Percentiles rank a stretch among this genome's conserved stretches.
These are phyloP conservation scores for Strigamia maritima DNA, from an alignment of 2,888 invertebrate species.

Conservation along the genomic window DNA sequence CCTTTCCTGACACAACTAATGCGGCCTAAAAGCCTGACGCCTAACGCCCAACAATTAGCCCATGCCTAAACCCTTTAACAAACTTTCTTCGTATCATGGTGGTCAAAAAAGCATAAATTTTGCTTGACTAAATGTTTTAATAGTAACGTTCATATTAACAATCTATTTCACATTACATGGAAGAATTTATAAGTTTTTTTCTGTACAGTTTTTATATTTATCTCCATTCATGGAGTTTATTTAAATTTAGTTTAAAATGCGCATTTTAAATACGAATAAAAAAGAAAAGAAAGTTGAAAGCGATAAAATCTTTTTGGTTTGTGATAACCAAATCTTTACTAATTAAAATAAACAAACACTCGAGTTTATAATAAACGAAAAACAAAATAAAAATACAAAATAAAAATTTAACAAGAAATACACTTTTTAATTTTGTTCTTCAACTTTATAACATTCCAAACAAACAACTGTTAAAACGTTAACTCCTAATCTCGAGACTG, in stretches of 20 bases:
- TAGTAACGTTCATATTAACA: not conserved
- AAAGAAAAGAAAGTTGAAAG: no score
- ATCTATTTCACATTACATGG: not conserved
- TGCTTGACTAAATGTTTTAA: not conserved
- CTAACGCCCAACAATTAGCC: no score
- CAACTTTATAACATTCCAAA: not conserved
- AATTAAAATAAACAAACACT: not conserved
- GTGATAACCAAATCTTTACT: not conserved
- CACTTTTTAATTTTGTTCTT: not conserved
- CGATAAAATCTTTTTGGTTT: not conserved
- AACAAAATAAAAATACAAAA: not conserved
- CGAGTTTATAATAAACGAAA: not conserved
- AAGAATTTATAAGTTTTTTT: not conserved
- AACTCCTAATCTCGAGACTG: not conserved
- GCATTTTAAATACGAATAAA: no score
- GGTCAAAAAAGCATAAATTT: not conserved
- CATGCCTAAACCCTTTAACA: no score
- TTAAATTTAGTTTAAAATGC: not conserved
- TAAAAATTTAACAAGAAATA: not conserved
- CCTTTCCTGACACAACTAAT: no score
- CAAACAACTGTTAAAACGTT: not conserved
- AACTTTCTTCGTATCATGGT: no score
- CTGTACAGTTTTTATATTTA: not conserved
- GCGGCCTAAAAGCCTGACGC: no score
- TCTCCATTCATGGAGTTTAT: not conserved